Conservation (phyloP, 2,888 invertebrate species). For the Calliopum simillimum region DNA sequence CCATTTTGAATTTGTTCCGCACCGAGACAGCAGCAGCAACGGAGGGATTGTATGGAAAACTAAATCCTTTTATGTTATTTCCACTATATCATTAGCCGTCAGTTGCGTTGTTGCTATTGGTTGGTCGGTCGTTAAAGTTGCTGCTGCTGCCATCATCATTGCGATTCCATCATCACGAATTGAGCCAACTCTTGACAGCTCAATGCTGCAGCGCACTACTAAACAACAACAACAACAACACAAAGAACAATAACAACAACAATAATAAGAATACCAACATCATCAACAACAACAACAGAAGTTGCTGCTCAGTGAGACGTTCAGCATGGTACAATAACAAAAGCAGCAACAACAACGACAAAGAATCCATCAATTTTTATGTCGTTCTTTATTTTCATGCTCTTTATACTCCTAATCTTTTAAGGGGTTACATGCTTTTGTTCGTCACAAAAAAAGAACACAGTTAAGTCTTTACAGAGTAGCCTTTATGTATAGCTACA, state of each 20-base stretch:
- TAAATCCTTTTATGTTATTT: slow-evolving; percentile 4
- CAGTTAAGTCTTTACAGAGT: too few relatives aligned
- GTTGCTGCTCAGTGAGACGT: slow-evolving; percentile 57
- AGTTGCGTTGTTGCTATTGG: slow-evolving; percentile 20
- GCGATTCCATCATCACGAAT: slow-evolving; percentile 44
- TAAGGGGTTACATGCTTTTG: slow-evolving; percentile 43
- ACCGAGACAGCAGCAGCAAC: background rate
- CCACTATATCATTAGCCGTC: too few relatives aligned
- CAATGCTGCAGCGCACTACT: slow-evolving; percentile 54
- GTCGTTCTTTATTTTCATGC: slow-evolving; percentile 51
- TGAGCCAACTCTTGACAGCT: slow-evolving; percentile 53
- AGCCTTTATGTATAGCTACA: too few relatives aligned
- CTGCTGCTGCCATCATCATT: background rate
- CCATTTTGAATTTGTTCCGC: slow-evolving; percentile 26
- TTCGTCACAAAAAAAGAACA: background rate
- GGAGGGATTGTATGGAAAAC: background rate
- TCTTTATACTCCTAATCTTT: slow-evolving; percentile 49
- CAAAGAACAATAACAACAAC: slow-evolving; percentile 36
- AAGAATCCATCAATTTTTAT: slow-evolving; percentile 63
- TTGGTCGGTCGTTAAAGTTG: background rate
- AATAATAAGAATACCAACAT: slow-evolving; percentile 41
- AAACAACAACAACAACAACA: slow-evolving; percentile 43
- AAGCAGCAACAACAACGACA: slow-evolving; percentile 32
- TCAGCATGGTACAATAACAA: slow-evolving; percentile 52
- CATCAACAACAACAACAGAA: too few relatives aligned